These are phyloP conservation scores for Tricholaema leucomelas DNA, from an alignment of 2,113 vertebrate species.

Conservation along the genomic window DNA sequence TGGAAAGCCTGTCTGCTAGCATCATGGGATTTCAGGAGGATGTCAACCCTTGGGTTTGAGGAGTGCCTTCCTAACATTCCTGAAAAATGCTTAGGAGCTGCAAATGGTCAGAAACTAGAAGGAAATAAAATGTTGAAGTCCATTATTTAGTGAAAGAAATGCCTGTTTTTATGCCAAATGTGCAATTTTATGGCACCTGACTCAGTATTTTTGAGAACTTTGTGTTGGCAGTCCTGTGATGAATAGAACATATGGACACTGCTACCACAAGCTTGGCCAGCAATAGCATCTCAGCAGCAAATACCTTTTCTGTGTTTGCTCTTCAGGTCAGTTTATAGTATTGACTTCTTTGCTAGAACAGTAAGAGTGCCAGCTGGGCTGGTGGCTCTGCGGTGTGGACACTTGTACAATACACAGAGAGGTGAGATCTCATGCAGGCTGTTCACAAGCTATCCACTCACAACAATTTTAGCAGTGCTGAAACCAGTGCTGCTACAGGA, in stretches of 20 bases:
- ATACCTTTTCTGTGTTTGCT: conserved; percentile 27
- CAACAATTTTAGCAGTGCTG: conserved; percentile 15
- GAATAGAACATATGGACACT: conserved; percentile 30
- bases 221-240: conserved; percentile 25
- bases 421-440: conserved; percentile 61
- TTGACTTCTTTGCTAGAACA: conserved; percentile 10
- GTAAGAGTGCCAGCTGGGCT: conserved; percentile 44
- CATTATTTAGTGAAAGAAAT: conserved; percentile 19
- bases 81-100: not conserved
- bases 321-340: not conserved
- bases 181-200: not conserved
- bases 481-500: not conserved
- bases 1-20: not conserved
- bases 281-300: not conserved
- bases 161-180: conserved; percentile 4
- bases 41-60: not conserved
- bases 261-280: not conserved
- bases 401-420: conserved; percentile 11
- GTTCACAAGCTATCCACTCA: conserved; percentile 1
- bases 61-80: not conserved
- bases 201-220: conserved; percentile 16
- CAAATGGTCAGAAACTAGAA: not conserved
- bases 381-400: conserved; percentile 26
- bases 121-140: not conserved
- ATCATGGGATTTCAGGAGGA: not conserved